Evolutionary conservation across 1,140 invertebrate genomes (phyloP).

Genomic region (Atta cephalotes): DNA sequence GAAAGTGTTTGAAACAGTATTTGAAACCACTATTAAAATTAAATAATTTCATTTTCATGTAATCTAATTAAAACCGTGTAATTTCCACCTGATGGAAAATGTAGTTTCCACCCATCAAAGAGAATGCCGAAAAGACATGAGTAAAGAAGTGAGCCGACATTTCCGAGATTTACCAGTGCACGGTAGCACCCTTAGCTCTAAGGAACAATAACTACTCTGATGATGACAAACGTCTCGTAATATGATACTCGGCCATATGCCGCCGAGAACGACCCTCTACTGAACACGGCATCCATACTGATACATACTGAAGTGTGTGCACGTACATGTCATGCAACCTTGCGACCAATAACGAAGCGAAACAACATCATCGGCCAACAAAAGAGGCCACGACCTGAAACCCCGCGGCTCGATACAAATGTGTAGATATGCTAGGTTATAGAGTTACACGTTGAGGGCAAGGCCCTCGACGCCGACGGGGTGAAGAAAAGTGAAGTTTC

Average conservation of each 20-base stretch:
- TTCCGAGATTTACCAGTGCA: conserved; percentile 73
- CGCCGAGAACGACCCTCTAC: conserved; percentile 78
- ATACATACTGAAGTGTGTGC: conserved; percentile 64
- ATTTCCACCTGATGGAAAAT: conserved; percentile 1
- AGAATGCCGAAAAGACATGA: conserved; percentile 44
- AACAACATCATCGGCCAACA: conserved; percentile 82
- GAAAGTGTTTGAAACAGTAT: neutral
- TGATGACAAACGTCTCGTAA: conserved; percentile 86
- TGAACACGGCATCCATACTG: conserved; percentile 55
- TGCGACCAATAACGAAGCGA: conserved; percentile 81
- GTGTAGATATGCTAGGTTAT: conserved; percentile 76
- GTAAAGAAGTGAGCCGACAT: conserved; percentile 77
- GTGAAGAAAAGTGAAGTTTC: conserved; percentile 58
- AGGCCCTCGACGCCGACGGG: conserved; percentile 61
- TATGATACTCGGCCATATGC: conserved; percentile 84
- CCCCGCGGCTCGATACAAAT: conserved; percentile 75
- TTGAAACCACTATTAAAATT: neutral
- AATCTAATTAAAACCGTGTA: neutral
- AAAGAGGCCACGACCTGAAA: conserved; percentile 80
- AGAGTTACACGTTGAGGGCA: conserved; percentile 71
- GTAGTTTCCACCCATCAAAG: neutral
- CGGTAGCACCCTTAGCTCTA: conserved; percentile 73
- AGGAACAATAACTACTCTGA: conserved; percentile 84
- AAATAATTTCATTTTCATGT: neutral
- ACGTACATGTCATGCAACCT: conserved; percentile 75